phyloP scores from a whole-genome alignment of 2,797 vertebrate species.

The Chloroceryle amazona region DNA sequence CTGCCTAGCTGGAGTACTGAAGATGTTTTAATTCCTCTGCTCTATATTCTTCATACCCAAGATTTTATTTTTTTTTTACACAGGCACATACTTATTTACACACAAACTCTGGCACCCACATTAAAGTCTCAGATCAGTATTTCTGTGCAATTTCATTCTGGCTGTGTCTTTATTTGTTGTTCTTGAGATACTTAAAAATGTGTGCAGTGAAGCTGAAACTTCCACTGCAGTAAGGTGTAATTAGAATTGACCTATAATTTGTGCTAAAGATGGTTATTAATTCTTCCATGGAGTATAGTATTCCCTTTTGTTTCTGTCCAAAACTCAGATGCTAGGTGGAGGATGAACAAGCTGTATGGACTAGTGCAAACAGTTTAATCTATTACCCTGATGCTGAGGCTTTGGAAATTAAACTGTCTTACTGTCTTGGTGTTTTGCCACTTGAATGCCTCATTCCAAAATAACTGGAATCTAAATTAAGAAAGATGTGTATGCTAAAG shows the following conservation, averaged over 20 bases:
- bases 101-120: neutral
- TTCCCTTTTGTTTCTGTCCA: neutral
- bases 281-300: neutral
- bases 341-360: neutral
- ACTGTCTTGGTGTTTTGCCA: neutral
- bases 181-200: neutral
- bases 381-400: neutral
- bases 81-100: fast-evolving
- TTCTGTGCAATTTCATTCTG: neutral
- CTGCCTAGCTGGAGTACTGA: neutral
- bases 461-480: neutral
- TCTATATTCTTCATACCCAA: neutral
- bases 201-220: neutral
- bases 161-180: neutral
- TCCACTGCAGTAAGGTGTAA: neutral
- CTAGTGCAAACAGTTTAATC: neutral
- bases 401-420: neutral
- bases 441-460: neutral
- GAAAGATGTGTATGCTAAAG: neutral
- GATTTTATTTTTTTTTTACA: neutral
- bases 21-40: neutral
- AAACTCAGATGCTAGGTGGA: fast-evolving
- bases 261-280: neutral
- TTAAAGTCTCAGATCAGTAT: neutral
- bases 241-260: neutral